Evolutionary conservation across 92 coral and sea anemone species (phyloP).

Genomic region (Phenganax subtilis): DNA sequence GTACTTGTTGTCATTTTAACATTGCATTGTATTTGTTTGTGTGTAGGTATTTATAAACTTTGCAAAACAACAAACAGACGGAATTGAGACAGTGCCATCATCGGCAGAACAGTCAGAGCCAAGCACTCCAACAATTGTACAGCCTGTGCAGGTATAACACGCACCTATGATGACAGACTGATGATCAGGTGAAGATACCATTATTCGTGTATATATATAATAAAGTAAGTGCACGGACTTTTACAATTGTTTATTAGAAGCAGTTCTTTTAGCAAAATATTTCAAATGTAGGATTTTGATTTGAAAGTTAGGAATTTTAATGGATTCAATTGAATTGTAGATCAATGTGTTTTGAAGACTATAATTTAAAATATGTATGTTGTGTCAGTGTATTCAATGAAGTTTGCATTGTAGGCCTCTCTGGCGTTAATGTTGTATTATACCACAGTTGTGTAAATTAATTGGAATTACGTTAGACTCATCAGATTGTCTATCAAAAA

Average conservation of each 20-base stretch:
- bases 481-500: no score
- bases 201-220: no score
- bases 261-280: no score
- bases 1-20: not conserved
- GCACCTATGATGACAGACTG: no score
- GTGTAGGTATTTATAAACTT: conserved; percentile 77
- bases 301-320: no score
- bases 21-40: not conserved
- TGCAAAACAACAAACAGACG: conserved; percentile 83
- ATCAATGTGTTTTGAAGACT: not conserved
- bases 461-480: no score
- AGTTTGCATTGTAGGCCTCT: not conserved
- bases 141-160: not conserved
- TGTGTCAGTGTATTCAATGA: not conserved
- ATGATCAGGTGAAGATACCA: no score
- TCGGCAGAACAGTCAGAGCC: conserved; percentile 11
- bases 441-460: no score
- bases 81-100: conserved; percentile 36
- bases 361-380: not conserved
- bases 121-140: not conserved
- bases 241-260: no score
- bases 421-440: no score
- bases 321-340: not conserved
- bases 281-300: not conserved
- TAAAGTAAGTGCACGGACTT: no score